These are phyloP conservation scores for Lutraria lutraria DNA, from an alignment of 2,888 invertebrate species.

Conservation along the genomic window DNA sequence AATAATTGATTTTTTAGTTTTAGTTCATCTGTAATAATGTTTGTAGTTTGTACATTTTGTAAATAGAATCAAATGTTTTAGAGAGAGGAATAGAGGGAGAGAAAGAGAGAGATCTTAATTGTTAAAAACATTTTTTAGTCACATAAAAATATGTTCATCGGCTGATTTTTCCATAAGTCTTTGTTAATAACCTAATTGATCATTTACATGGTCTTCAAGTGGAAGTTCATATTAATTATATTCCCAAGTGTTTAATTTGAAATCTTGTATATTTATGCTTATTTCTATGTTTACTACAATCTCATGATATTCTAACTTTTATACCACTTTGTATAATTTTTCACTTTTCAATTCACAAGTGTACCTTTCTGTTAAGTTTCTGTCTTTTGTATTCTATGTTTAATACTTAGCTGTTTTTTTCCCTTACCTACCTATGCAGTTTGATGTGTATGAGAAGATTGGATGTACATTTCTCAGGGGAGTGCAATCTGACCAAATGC, in stretches of 20 bases:
- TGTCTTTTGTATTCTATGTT: background rate
- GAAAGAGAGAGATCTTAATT: background rate
- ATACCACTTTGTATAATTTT: background rate
- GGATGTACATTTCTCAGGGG: constrained; percentile 24
- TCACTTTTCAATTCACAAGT: background rate
- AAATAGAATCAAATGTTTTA: constrained; percentile 1
- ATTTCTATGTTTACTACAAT: background rate
- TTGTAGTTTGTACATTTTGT: constrained; percentile 15
- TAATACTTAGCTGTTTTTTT: background rate
- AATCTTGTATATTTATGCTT: constrained; percentile 35
- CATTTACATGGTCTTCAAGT: background rate
- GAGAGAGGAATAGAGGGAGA: background rate
- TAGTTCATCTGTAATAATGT: background rate
- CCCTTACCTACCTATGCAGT: constrained; percentile 14
- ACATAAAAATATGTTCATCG: background rate
- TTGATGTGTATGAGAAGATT: background rate
- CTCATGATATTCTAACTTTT: background rate
- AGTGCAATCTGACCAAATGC: constrained; percentile 18
- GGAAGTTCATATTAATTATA: background rate
- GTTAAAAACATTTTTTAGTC: too few relatives aligned
- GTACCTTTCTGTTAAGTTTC: background rate
- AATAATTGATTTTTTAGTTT: background rate
- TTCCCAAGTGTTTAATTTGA: background rate
- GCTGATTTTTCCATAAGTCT: background rate
- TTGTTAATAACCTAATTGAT: background rate